Evolutionary conservation across 1,140 invertebrate species (phyloP).

Genomic region (Polypedilum vanderplanki): DNA sequence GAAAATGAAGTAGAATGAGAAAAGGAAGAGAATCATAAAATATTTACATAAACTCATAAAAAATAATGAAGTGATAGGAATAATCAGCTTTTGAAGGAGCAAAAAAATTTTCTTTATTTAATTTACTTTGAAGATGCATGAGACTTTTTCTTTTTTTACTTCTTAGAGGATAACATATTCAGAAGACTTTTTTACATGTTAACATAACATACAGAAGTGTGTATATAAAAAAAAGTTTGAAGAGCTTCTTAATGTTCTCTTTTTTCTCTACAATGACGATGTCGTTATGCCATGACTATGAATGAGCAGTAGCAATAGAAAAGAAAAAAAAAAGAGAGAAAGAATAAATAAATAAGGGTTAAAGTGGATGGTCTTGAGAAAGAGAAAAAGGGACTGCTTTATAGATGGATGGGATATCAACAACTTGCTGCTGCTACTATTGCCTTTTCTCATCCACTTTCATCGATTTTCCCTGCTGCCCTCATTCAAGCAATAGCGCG

Average conservation of each 20-base stretch:
- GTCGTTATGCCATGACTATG: too few relatives aligned
- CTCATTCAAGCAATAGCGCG: not conserved
- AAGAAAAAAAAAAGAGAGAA: too few relatives aligned
- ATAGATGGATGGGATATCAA: slow-evolving; percentile 16
- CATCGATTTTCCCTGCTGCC: not conserved
- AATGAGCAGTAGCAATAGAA: too few relatives aligned
- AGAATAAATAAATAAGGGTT: slow-evolving; percentile 9
- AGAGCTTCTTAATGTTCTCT: not conserved
- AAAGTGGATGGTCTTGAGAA: slow-evolving; percentile 11
- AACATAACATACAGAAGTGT: not conserved
- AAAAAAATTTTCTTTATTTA: slow-evolving; percentile 15
- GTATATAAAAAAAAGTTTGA: not conserved
- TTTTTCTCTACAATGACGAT: too few relatives aligned
- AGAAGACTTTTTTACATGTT: not conserved
- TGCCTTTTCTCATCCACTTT: not conserved
- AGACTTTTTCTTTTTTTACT: too few relatives aligned
- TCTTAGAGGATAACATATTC: not conserved
- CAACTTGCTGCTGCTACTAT: not conserved
- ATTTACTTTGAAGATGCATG: not conserved
- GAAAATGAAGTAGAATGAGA: not conserved
- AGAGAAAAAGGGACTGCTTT: not conserved
- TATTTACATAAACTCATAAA: slow-evolving; percentile 28
- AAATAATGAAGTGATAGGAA: slow-evolving; percentile 25
- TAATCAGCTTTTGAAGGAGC: slow-evolving; percentile 22
- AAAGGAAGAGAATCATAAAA: slow-evolving; percentile 11